phyloP scores from a whole-genome alignment of 1,140 invertebrate genomes.

The Drosophila willistoni region DNA sequence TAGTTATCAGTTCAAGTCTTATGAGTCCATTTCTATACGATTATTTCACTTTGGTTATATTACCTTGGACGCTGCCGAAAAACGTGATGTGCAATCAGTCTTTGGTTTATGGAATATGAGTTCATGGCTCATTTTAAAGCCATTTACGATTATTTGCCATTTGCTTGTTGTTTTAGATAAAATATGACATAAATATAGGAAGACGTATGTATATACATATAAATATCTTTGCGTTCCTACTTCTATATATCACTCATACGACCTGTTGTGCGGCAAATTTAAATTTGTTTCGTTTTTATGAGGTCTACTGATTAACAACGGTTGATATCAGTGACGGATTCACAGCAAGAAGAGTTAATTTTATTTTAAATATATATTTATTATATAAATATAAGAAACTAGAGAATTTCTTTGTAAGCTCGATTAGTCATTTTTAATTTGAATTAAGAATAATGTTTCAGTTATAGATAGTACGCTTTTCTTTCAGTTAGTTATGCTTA shows the following conservation, averaged over 20 bases:
- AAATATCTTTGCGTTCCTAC: too few species aligned
- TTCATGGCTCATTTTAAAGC: constrained; percentile 8
- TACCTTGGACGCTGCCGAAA: neutral
- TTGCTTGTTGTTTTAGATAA: constrained; percentile 31
- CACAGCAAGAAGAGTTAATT: neutral
- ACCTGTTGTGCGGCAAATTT: constrained; percentile 23
- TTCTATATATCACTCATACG: constrained; percentile 44
- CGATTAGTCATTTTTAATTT: too few species aligned
- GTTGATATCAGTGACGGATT: neutral
- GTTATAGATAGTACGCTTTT: too few species aligned
- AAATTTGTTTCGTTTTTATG: constrained; percentile 4
- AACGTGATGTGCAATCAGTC: constrained; percentile 33
- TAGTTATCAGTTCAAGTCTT: constrained; percentile 25
- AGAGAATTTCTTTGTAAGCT: too few species aligned
- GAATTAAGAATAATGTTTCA: too few species aligned
- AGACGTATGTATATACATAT: neutral
- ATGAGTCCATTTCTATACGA: neutral
- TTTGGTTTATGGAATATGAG: constrained; percentile 3
- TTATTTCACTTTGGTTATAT: neutral
- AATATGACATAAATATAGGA: constrained; percentile 9
- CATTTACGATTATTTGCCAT: constrained; percentile 22
- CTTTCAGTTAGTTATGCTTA: too few species aligned
- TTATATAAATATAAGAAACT: neutral
- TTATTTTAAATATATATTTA: neutral
- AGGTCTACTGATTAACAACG: neutral